Base-by-base conservation (phyloP, 2,797 vertebrate species). In the Alosa sapidissima region DNA sequence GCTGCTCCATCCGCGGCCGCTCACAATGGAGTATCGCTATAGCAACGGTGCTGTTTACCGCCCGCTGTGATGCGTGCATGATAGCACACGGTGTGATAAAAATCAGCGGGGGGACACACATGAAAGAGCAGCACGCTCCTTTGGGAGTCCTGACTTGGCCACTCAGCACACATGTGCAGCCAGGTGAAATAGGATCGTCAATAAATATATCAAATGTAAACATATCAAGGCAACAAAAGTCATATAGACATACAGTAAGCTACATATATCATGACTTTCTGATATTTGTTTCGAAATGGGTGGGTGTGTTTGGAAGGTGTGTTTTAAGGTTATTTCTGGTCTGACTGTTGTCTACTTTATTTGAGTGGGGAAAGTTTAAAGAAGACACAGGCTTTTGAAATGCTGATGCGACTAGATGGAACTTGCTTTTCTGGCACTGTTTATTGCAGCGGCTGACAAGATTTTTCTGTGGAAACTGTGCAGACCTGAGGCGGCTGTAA, bases 41-140 rank as follows among this genome's bases (percentile, higher is more conserved):
- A 94, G 95, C 89, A 94, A 95, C 95, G 62, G 89, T 89, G 91
- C 90, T 95, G 95, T 96, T 96, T 96, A 95, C 94, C 92, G 94
- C 93, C 92, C 94, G 92, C 93, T 91, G 88, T 94, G 94, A 41
- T 93, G 92, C 93, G 93, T 93, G 93, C 94, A 94, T 92, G 93
- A 95, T 94, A 93, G 94, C 93, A 86, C 93, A 93, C 93, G 91
- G 92, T 90, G 93, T 89, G 92, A 95, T 95, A 93, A 92, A 95
- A 36, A 95, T 95, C 95, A 93, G 92, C 84, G 86, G 94, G 93
- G 94, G 93, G 94, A 96, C 92, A 85, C 88, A 93, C 93, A 95
- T 94, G 94, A 95, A 93, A 11, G 68, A 95, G 95, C 94, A 94
- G 93, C 93, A 91, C 90, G 89, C 89, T 93, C 91, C 93, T 92